These are phyloP conservation scores for Orientallactaga bullata DNA, from an alignment of 2,113 vertebrate species.

Conservation along the genomic window DNA sequence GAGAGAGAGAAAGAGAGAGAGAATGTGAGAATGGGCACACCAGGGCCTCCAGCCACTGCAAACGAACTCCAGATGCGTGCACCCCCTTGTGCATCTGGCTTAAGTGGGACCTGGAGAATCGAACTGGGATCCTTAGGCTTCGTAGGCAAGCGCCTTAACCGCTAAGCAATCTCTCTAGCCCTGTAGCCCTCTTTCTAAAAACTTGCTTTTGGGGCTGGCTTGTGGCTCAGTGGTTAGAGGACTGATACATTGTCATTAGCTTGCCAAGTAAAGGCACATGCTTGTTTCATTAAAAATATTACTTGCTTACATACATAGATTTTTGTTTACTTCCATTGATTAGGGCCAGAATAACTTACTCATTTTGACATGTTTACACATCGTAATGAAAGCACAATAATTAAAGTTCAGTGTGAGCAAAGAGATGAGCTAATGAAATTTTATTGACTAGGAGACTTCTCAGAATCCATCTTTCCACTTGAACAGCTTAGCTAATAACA, in stretches of 20 bases:
- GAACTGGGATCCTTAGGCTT: no score
- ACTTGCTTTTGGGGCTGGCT: no score
- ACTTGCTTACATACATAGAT: slow-evolving; percentile 70
- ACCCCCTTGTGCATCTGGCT: no score
- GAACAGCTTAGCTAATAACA: slow-evolving; percentile 66
- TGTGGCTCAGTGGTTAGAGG: no score
- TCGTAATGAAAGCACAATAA: slow-evolving; percentile 79
- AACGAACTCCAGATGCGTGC: no score
- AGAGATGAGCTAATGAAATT: slow-evolving; percentile 65
- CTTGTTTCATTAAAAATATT: slow-evolving; percentile 76
- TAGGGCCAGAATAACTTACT: slow-evolving; percentile 70
- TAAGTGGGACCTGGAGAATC: no score
- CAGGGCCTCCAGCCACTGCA: no score
- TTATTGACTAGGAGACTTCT: slow-evolving; percentile 72
- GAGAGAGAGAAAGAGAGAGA: no score
- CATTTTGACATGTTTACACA: slow-evolving; percentile 71
- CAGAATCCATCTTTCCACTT: slow-evolving; percentile 70
- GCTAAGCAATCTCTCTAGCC: no score
- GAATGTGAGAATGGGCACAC: no score
- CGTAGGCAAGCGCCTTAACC: no score
- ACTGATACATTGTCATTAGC: background rate
- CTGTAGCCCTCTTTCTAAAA: background rate
- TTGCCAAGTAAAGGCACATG: slow-evolving; percentile 65
- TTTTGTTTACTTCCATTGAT: slow-evolving; percentile 77
- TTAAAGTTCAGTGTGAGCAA: slow-evolving; percentile 78